phyloP scores from a whole-genome alignment of 2,113 vertebrate genomes.

The Paralichthys olivaceus region DNA sequence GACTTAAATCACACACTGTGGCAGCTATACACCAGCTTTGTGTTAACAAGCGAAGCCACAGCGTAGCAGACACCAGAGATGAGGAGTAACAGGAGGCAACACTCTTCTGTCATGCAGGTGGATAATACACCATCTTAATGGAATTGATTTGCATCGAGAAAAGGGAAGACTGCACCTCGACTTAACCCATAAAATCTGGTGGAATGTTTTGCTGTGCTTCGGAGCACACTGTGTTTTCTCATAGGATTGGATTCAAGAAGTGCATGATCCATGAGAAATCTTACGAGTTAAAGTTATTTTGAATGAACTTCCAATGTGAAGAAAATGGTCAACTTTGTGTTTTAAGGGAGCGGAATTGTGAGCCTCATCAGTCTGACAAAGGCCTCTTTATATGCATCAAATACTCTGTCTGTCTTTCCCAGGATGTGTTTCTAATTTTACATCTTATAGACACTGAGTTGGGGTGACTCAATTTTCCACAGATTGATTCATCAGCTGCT shows the following conservation, averaged over 20 bases:
- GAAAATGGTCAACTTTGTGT: background rate
- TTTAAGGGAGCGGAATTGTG: background rate
- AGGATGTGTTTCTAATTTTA: background rate
- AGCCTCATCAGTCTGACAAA: conserved; percentile 9
- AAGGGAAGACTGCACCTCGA: conserved; percentile 1
- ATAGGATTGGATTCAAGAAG: background rate
- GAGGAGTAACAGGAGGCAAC: conserved; percentile 13
- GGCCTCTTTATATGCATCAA: background rate
- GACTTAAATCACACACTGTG: background rate
- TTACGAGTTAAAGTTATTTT: no score
- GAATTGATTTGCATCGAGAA: conserved; percentile 29
- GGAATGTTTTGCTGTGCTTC: background rate
- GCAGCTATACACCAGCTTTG: background rate
- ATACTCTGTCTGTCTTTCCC: background rate
- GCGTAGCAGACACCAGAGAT: background rate
- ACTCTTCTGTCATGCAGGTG: background rate
- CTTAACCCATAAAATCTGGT: background rate
- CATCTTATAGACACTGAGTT: conserved; percentile 31
- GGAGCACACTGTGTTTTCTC: background rate
- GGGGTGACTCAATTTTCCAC: conserved; percentile 48
- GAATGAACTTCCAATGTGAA: no score
- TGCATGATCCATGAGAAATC: no score
- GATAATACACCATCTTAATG: background rate
- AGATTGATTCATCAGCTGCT: conserved; percentile 49
- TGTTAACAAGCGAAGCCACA: background rate